Evolutionary conservation across 1,140 invertebrate genomes (phyloP).

Genomic region (Pachyrhynchus sulphureomaculatus): DNA sequence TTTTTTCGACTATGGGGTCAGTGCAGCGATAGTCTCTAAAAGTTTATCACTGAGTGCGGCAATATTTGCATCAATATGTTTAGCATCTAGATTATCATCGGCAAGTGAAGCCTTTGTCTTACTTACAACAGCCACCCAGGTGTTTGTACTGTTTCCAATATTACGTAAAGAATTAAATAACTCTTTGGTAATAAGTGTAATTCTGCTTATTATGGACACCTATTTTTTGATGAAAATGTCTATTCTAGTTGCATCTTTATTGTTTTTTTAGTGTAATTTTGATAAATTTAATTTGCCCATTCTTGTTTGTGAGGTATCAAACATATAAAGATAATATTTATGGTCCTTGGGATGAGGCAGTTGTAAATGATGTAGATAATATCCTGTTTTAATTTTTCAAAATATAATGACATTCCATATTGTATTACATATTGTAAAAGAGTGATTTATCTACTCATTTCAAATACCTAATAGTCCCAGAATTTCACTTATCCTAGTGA

Average conservation of each 20-base stretch:
- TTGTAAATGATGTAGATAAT: constrained; percentile 62
- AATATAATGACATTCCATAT: no score
- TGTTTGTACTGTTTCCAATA: constrained; percentile 87
- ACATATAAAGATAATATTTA: constrained; percentile 91
- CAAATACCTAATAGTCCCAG: no score
- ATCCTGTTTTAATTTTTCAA: constrained; percentile 32
- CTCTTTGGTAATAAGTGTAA: constrained; percentile 44
- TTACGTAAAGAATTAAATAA: constrained; percentile 64
- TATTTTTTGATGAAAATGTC: constrained; percentile 62
- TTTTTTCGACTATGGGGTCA: constrained; percentile 89
- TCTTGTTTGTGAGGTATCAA: constrained; percentile 76
- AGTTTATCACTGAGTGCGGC: constrained; percentile 87
- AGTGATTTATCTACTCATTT: no score
- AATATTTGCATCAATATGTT: constrained; percentile 89
- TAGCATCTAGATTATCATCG: constrained; percentile 85
- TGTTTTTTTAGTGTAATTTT: constrained; percentile 63
- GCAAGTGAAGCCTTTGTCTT: constrained; percentile 86
- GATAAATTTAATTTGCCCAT: constrained; percentile 74
- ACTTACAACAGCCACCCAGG: constrained; percentile 79
- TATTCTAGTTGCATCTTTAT: constrained; percentile 59
- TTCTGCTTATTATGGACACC: constrained; percentile 54
- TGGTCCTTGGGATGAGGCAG: constrained; percentile 94
- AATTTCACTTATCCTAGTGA: no score
- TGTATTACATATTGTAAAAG: no score
- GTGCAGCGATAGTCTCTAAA: constrained; percentile 77